phyloP scores from a whole-genome alignment of 1,140 invertebrate species.

The Vanessa atalanta region DNA sequence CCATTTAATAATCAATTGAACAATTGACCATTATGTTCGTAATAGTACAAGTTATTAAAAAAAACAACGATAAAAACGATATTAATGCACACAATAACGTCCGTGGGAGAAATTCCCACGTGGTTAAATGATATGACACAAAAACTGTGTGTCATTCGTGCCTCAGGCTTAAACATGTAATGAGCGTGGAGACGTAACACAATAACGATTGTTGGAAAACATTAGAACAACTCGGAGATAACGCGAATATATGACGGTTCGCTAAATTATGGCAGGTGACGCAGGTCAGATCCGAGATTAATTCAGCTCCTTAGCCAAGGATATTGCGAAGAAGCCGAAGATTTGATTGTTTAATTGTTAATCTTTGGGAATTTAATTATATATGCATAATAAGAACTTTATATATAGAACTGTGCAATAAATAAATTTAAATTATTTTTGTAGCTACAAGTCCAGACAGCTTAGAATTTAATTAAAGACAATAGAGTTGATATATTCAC shows the following conservation, averaged over 20 bases:
- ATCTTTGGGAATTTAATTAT: not conserved
- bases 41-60: constrained; percentile 62
- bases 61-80: constrained; percentile 62
- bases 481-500: no score
- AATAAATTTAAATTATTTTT: no score
- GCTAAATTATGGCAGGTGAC: constrained; percentile 24
- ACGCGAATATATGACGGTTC: constrained; percentile 12
- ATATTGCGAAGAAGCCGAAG: not conserved
- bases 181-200: constrained; percentile 38
- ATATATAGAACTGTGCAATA: not conserved
- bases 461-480: no score
- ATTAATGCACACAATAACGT: constrained; percentile 58
- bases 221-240: constrained; percentile 31
- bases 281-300: constrained; percentile 35
- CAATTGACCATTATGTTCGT: constrained; percentile 74
- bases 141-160: constrained; percentile 48
- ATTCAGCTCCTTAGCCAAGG: constrained; percentile 11
- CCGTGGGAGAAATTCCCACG: constrained; percentile 66
- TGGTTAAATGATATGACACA: constrained; percentile 43
- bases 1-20: constrained; percentile 72
- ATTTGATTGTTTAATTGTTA: constrained; percentile 5
- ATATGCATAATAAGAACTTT: not conserved
- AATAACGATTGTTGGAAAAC: constrained; percentile 49
- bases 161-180: constrained; percentile 43
- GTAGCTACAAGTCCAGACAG: no score